These are phyloP conservation scores for Perizoma affinitatum DNA, from an alignment of 2,888 invertebrate genomes.

Conservation along the genomic window DNA sequence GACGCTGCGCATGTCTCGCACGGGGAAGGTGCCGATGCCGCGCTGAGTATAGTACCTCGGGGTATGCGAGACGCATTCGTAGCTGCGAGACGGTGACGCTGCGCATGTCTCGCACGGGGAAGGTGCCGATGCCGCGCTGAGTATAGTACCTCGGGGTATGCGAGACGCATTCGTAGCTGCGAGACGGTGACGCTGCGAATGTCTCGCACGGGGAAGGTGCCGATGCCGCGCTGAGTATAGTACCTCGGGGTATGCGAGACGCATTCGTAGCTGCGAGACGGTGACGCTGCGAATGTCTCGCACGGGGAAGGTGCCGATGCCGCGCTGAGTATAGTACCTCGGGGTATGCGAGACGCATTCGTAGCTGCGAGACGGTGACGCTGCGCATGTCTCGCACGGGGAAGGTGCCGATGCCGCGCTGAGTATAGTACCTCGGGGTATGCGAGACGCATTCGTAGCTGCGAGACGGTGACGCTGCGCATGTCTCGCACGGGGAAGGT, in stretches of 20 bases:
- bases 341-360: neutral
- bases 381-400: too few species aligned
- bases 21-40: neutral
- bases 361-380: too few species aligned
- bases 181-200: too few species aligned
- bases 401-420: too few species aligned
- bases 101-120: neutral
- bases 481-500: too few species aligned
- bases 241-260: conserved; percentile 62
- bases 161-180: too few species aligned
- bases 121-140: neutral
- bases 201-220: too few species aligned
- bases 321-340: conserved; percentile 28
- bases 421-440: too few species aligned
- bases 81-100: neutral
- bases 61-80: neutral
- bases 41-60: neutral
- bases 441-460: too few species aligned
- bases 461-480: too few species aligned
- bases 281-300: conserved; percentile 49
- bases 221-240: too few species aligned
- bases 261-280: conserved; percentile 50
- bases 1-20: neutral
- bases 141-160: neutral
- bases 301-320: conserved; percentile 56